These are phyloP conservation scores for Macrotis lagotis DNA, from an alignment of 2,113 vertebrate species.

Conservation along the genomic window DNA sequence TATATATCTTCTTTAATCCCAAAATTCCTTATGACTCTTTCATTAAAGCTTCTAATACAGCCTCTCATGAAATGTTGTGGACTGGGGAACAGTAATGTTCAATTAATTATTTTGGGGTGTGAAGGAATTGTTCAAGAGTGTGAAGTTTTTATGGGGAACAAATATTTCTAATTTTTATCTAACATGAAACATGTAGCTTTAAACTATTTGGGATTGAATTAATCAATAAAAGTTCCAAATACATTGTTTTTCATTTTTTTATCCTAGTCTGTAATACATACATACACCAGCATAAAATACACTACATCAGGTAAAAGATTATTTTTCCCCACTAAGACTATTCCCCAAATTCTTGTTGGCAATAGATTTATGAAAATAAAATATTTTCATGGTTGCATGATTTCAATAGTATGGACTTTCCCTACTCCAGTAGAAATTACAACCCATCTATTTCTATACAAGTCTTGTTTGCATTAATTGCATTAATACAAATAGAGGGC, in stretches of 20 bases:
- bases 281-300: neutral
- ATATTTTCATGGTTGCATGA: neutral
- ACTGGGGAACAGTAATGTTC: neutral
- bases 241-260: neutral
- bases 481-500: neutral
- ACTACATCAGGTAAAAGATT: neutral
- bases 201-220: neutral
- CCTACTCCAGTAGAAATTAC: neutral
- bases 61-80: conserved; percentile 19
- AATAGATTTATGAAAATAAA: neutral
- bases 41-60: neutral
- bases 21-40: neutral
- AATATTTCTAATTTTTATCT: neutral
- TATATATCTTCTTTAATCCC: neutral
- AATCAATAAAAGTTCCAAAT: neutral
- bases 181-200: neutral
- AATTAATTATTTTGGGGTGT: neutral
- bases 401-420: neutral
- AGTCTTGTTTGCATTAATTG: neutral
- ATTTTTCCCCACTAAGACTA: neutral
- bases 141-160: neutral
- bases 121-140: neutral
- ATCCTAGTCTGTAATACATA: neutral
- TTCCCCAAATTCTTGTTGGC: neutral
- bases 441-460: neutral